These are phyloP conservation scores for Dasypogon diadema DNA, from an alignment of 2,888 invertebrate genomes.

Conservation along the genomic window DNA sequence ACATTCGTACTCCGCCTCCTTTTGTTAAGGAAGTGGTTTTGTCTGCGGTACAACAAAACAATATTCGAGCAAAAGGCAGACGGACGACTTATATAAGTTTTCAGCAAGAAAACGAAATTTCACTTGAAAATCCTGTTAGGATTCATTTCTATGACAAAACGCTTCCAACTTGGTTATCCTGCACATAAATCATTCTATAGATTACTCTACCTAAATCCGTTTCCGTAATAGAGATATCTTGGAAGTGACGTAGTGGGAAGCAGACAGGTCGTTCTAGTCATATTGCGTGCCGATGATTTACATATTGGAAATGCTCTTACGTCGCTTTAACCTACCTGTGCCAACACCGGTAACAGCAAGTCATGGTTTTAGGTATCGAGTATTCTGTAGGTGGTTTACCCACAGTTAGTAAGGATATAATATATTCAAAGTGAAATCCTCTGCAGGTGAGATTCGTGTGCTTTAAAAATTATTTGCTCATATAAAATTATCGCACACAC, in stretches of 20 bases:
- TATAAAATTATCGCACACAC: conserved; percentile 14
- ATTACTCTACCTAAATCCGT: background rate
- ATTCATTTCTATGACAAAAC: background rate
- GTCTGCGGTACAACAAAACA: no score
- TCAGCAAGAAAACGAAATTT: no score
- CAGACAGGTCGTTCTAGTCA: background rate
- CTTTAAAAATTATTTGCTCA: conserved; percentile 32
- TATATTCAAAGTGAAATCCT: no score
- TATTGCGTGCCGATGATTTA: conserved; percentile 13
- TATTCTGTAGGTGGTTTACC: background rate
- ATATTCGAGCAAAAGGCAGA: no score
- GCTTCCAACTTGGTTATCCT: background rate
- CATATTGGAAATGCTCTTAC: conserved; percentile 5
- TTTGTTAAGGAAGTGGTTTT: no score
- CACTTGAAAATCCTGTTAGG: background rate
- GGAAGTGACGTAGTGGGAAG: background rate
- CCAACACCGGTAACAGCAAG: background rate
- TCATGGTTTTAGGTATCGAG: background rate
- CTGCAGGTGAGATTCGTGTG: background rate
- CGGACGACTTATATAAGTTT: no score
- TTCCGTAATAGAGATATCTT: background rate
- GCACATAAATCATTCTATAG: conserved; percentile 20
- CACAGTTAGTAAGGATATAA: no score
- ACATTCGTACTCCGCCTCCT: no score
- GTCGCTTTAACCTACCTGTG: background rate